Evolutionary conservation across 2,113 vertebrate genomes (phyloP), one percentile per base, ranked within the genome.

Genomic region (Indicator maculatus): DNA sequence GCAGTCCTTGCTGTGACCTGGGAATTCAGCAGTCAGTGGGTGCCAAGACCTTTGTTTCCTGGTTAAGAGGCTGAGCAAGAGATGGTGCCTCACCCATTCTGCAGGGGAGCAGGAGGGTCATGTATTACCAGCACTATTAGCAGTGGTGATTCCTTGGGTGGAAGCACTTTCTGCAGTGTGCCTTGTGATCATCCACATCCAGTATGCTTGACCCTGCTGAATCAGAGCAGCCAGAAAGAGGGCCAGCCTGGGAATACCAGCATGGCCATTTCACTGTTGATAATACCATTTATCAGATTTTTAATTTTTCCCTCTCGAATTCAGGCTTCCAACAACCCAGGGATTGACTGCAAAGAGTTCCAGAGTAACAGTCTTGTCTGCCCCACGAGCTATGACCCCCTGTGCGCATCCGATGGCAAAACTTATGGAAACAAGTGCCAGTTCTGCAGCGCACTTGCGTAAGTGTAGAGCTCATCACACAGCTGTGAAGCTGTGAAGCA

Each of bases 321-420:
- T 55, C 41, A 65, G 45, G 27, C 21, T 26, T 52, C 50, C 50
- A 52, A 26, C 50, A 52, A 26, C 50, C 12, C 23, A 52, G 7
- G 3, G 6, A 4, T 90, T 2, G 64, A 95, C 47, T 96, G 97
- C 79, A 16, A 0, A 1, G 3, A 12, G 16, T 30, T 78, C 17
- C 41, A 33, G 6, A 39, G 36, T 1, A 1, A 1, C 19, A 18
- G 3, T 6, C 0, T 7, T 1, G 0, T 27, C 7, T 96, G 94
- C 53, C n/a, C 82, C 2, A 0, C 11, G 2, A 18, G 63, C 1
- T 74, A 53, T 12, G 23, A 73, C 6, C 96, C 96, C 5, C 18
- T 96, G 6, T 98, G 98, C 2, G 97, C 93, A 39, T 97, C 97
- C 10, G 92, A 98, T 20, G 97, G 97, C 38, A 93, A 20, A 69